Conservation (phyloP, 1,140 invertebrate species). For the Zaprionus ghesquierei region DNA sequence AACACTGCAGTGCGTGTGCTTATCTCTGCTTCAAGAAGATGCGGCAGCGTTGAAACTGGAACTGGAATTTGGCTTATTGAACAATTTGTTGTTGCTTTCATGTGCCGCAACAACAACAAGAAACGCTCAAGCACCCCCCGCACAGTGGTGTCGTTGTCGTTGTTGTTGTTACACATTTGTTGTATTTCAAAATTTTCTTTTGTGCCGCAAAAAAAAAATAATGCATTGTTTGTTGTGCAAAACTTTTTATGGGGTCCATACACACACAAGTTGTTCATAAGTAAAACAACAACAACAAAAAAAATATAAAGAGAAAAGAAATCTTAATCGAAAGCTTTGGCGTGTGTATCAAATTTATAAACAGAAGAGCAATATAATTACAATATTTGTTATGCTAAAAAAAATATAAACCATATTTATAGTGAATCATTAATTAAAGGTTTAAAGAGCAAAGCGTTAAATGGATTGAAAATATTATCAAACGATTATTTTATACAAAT, state of each 20-base stretch:
- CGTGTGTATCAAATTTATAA: not conserved
- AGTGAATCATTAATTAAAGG: no score
- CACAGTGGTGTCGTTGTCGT: not conserved
- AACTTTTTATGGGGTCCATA: constrained; percentile 13
- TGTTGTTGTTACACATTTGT: constrained; percentile 12
- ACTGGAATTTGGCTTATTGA: not conserved
- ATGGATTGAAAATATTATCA: no score
- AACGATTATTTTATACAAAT: no score
- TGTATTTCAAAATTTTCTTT: constrained; percentile 28
- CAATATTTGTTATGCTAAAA: not conserved
- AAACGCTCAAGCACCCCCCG: not conserved
- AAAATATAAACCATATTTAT: not conserved
- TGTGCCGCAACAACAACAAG: constrained; percentile 1
- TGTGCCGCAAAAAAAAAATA: constrained; percentile 15
- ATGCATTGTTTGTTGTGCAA: constrained; percentile 26
- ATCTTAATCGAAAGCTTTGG: not conserved
- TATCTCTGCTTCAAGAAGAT: constrained; percentile 15
- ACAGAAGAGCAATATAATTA: not conserved
- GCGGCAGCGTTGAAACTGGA: not conserved
- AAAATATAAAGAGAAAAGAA: not conserved
- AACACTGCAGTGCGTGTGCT: constrained; percentile 25
- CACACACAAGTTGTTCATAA: not conserved
- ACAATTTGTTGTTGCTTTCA: not conserved
- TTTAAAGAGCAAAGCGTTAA: no score
- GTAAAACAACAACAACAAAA: not conserved